Evolutionary conservation across 2,888 invertebrate genomes (phyloP), one percentile per base, ranked within the genome.

Genomic region (Morpho deidamia): DNA sequence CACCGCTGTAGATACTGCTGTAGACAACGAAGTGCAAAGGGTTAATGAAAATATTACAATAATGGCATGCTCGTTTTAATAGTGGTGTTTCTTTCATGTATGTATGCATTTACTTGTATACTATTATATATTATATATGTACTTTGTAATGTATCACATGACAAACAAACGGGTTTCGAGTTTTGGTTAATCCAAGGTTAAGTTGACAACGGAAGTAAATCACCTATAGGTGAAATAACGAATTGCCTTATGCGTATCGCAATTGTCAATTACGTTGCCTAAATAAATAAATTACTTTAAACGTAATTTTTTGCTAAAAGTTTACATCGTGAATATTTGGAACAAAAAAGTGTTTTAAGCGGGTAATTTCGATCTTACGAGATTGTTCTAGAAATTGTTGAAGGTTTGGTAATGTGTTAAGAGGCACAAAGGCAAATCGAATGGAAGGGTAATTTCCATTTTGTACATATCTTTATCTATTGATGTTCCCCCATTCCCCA

Each of bases 401-500:
- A 45, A 47, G 23, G 33, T 11, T 35, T 37, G 39, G 11, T 8
- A 47, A 38, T 8, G 11, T 11, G 14, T 7, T 10, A 32, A 4
- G 9, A 11, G n/a, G n/a, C n/a, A n/a, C n/a, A n/a, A n/a, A n/a
- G n/a, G n/a, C n/a, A n/a, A n/a, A n/a, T n/a, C 7, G 7, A 10
- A 32, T 32, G 14, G 10, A n/a, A 23, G 33, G 43, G n/a, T 44
- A 32, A 9, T 35, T 34, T 33, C 7, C 9, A 12, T 35, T 44
- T 12, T 11, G 1, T 35, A 35, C 35, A 10, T 35, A 10, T 44
- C 2, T 45, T n/a, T 51, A 34, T 47, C 10, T 45, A 11, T 56
- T 37, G 14, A 56, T 38, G 51, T 57, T 32, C 10, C 40, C 34
- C 10, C 8, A 44, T 10, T 34, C 38, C 47, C 44, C 55, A 51